These are phyloP conservation scores for Clupea harengus DNA, from an alignment of 2,113 vertebrate genomes.

Conservation along the genomic window DNA sequence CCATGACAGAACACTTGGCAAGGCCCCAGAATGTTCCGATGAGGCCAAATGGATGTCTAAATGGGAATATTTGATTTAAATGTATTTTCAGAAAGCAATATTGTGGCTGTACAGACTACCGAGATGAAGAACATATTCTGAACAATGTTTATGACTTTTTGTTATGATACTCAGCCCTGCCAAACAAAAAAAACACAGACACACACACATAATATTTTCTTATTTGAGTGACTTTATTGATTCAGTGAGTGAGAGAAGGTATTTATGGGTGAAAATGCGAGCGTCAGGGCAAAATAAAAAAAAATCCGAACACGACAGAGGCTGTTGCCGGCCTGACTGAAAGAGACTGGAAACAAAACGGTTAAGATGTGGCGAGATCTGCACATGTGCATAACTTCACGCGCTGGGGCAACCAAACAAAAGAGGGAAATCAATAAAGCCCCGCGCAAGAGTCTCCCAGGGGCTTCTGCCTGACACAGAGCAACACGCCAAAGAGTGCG, in stretches of 20 bases:
- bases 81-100: background rate
- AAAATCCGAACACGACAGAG: background rate
- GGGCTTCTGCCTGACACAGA: constrained; percentile 60
- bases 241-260: background rate
- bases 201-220: constrained; percentile 7
- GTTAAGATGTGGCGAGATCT: constrained; percentile 43
- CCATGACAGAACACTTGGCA: constrained; percentile 58
- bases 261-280: background rate
- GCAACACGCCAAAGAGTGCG: constrained; percentile 62
- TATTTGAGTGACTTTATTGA: constrained; percentile 11
- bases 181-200: background rate
- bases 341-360: background rate
- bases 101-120: background rate
- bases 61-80: constrained; percentile 18
- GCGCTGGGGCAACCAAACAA: constrained; percentile 50
- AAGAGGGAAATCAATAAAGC: constrained; percentile 66
- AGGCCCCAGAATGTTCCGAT: background rate
- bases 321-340: background rate
- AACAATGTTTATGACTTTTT: constrained; percentile 8
- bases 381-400: constrained; percentile 60
- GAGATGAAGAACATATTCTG: constrained; percentile 2
- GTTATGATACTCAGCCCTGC: background rate
- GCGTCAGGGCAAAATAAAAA: background rate
- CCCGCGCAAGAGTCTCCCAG: constrained; percentile 57
- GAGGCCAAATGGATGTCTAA: constrained; percentile 14